A percentile compares a stretch with the other conserved stretches of the same genome.
These are phyloP conservation scores for Leptobrachium leishanense DNA, from an alignment of 2,113 vertebrate genomes.

Conservation along the genomic window DNA sequence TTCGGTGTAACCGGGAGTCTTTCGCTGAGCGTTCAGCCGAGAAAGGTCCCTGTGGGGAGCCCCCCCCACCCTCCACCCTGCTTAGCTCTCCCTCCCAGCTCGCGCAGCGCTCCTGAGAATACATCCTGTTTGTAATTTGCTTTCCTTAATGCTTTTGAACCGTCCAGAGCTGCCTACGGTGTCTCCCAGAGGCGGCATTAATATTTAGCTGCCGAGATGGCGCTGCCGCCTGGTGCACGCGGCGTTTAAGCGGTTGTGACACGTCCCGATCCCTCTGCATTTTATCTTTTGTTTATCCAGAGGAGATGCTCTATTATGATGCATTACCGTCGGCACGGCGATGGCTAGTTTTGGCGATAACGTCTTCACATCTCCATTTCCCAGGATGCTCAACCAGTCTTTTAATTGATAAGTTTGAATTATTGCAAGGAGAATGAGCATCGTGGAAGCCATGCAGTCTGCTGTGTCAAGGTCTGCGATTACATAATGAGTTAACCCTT, in stretches of 20 bases:
- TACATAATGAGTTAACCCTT: too few relatives aligned
- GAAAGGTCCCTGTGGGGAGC: constrained; percentile 44
- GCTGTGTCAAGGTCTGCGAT: too few relatives aligned
- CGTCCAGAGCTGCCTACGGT: constrained; percentile 39
- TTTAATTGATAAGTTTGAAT: too few relatives aligned
- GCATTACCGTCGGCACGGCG: too few relatives aligned
- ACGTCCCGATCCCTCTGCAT: neutral
- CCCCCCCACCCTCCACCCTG: constrained; percentile 30
- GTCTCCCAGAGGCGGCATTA: constrained; percentile 40
- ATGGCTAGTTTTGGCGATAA: too few relatives aligned
- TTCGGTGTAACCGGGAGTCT: constrained; percentile 48
- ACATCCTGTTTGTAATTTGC: constrained; percentile 47
- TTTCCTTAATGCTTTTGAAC: constrained; percentile 49
- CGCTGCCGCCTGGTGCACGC: neutral
- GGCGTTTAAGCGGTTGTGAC: neutral
- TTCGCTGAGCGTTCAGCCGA: constrained; percentile 48
- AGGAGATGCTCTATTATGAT: neutral
- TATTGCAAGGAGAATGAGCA: too few relatives aligned
- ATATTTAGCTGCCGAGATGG: constrained; percentile 31
- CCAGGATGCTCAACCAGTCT: too few relatives aligned
- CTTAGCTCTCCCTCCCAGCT: constrained; percentile 37
- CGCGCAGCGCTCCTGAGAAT: constrained; percentile 42
- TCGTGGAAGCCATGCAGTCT: too few relatives aligned
- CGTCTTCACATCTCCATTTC: too few relatives aligned
- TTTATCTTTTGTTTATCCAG: neutral